Evolutionary conservation across 53 echinoderm and acorn worm genomes (phyloP).

Genomic region (Paracentrotus lividus): DNA sequence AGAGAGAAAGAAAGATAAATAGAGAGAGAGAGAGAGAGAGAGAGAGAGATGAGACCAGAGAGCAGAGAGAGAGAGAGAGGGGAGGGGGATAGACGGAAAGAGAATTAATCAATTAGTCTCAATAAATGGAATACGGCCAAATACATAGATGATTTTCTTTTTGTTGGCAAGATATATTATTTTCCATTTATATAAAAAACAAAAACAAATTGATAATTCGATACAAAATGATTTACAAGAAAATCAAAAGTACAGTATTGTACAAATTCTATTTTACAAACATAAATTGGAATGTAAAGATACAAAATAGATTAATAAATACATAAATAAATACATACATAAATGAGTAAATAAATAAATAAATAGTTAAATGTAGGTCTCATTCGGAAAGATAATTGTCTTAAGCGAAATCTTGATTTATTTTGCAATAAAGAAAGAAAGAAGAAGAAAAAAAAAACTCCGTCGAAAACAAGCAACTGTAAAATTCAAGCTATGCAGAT

Average conservation of each 20-base stretch:
- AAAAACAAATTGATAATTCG: conserved; percentile 25
- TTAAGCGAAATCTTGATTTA: background rate
- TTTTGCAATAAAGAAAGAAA: background rate
- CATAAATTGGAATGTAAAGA: conserved; percentile 5
- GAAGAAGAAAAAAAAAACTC: background rate
- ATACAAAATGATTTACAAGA: conserved; percentile 35
- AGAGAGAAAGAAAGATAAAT: no score
- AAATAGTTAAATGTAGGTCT: background rate
- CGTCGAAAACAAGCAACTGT: background rate
- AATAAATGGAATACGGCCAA: background rate
- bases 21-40: no score
- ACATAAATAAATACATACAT: background rate
- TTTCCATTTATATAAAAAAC: background rate
- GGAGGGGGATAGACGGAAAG: no score
- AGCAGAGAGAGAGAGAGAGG: no score
- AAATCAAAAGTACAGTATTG: conserved; percentile 1
- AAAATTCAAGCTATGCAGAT: background rate
- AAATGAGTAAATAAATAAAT: background rate
- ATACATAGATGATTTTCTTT: background rate
- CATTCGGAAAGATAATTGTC: background rate
- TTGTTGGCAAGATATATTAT: conserved; percentile 27
- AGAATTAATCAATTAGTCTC: background rate
- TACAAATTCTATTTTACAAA: conserved; percentile 19
- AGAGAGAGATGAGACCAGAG: no score
- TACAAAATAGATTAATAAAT: no score